Base-by-base conservation (phyloP, 92 coral and sea anemone genomes). In the Anthopleura xanthogrammica region DNA sequence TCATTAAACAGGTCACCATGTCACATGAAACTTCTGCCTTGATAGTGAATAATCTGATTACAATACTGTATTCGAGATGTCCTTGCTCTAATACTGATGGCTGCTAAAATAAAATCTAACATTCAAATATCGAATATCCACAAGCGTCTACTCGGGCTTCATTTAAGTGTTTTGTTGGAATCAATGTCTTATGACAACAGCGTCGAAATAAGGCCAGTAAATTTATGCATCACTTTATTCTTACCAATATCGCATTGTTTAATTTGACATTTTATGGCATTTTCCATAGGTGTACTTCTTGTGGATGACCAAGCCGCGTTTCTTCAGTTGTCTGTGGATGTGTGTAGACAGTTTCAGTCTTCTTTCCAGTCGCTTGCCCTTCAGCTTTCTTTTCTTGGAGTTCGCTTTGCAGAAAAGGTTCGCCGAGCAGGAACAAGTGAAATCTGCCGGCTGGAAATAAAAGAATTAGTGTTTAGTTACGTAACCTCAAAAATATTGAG, bases 261-360 rank as follows among this genome's bases (percentile, higher is more conserved):
- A 10, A 5, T n/a, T 62, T 42, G 60, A 4, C 13, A 52, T 62
- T 41, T 70, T 60, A 39, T 85, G 88, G 79, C 88, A 85, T 29
- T 76, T 80, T 5, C 88, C 88, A 39, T 77, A 73, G 13, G 10
- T 14, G 83, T 78, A 78, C 62, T 73, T 73, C 8, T 55, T 78
- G 13, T 85, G 75, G 71, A 62, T 19, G 9, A 85, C 71, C 39
- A 85, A 56, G 42, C 77, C 62, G 16, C 42, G 79, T 36, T 8
- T 65, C 54, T 13, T 54, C 41, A 86, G 79, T 79, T 52, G 52
- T 41, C 82, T 79, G 5, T 78, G 86, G 7, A 79, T 78, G 43
- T 60, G 77, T 57, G 71, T 85, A 14, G 92, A 85, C 17, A 91
- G 74, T 55, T 86, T 84, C 7, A 91, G 77, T 84, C 85, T 91